Percentiles rank a stretch among this genome's conserved stretches.
These are phyloP conservation scores for Babyrousa celebensis DNA, from an alignment of 2,797 vertebrate genomes.

Conservation along the genomic window DNA sequence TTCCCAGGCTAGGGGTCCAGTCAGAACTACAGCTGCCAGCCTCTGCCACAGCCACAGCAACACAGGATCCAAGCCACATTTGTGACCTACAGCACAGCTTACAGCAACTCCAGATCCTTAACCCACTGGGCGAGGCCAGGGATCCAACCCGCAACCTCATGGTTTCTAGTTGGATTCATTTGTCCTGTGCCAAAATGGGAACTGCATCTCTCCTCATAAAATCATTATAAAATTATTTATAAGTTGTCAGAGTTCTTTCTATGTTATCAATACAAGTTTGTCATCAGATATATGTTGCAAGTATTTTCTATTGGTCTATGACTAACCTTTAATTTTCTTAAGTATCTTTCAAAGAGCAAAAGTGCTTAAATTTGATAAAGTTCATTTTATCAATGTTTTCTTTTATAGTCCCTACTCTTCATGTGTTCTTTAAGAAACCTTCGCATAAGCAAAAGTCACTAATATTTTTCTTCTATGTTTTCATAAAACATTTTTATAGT, in stretches of 20 bases:
- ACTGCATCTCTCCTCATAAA: too few relatives aligned
- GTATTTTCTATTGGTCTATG: neutral
- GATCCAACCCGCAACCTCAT: too few relatives aligned
- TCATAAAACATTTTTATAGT: neutral
- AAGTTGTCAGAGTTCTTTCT: neutral
- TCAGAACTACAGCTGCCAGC: too few relatives aligned
- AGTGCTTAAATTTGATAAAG: neutral
- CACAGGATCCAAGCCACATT: too few relatives aligned
- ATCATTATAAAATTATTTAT: neutral
- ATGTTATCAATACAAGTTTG: neutral
- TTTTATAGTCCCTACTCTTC: neutral
- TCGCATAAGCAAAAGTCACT: neutral
- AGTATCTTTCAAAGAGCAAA: neutral
- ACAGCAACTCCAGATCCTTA: too few relatives aligned
- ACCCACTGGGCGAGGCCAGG: too few relatives aligned
- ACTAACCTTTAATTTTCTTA: slow-evolving; percentile 33
- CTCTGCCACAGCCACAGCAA: too few relatives aligned
- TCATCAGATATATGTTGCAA: neutral
- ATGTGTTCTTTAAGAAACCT: neutral
- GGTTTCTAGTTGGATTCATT: too few relatives aligned
- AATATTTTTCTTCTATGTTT: neutral
- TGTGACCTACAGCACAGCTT: too few relatives aligned
- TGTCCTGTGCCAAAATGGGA: too few relatives aligned
- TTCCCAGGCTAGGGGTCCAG: too few relatives aligned
- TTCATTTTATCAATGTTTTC: neutral